Evolutionary conservation across 2,888 invertebrate species (phyloP).

Genomic region (Dermolepida albohirtum): DNA sequence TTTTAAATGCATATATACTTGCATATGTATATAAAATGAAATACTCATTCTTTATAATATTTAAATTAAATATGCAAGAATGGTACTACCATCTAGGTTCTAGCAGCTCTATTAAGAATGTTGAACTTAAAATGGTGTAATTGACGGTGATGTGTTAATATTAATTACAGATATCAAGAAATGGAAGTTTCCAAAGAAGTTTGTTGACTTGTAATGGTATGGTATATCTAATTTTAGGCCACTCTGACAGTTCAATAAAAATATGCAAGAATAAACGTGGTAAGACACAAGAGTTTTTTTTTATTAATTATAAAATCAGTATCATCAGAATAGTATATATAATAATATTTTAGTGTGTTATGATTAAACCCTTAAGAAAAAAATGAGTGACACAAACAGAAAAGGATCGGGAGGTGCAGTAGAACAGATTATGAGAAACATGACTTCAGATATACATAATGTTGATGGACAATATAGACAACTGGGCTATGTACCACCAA

Average conservation of each 20-base stretch:
- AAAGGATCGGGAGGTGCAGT: constrained; percentile 61
- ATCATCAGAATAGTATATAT: neutral
- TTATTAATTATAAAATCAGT: neutral
- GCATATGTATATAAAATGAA: neutral
- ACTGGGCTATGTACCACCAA: constrained; percentile 66
- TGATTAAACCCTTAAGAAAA: constrained; percentile 40
- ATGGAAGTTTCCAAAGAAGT: neutral
- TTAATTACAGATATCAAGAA: neutral
- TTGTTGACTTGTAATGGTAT: constrained; percentile 33
- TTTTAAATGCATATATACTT: neutral
- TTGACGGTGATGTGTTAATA: neutral
- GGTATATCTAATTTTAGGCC: constrained; percentile 33
- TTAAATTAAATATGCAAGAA: neutral
- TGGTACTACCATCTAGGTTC: neutral
- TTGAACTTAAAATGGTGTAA: neutral
- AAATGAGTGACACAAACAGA: constrained; percentile 60
- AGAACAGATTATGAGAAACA: constrained; percentile 72
- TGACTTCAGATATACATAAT: constrained; percentile 71
- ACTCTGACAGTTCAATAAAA: constrained; percentile 37
- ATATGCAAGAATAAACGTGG: constrained; percentile 18
- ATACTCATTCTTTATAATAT: neutral
- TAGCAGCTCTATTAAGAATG: neutral
- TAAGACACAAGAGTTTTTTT: constrained; percentile 4
- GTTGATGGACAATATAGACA: constrained; percentile 70
- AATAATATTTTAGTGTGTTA: constrained; percentile 11